Evolutionary conservation across 2,113 vertebrate genomes (phyloP).

Genomic region (Emydocephalus ijimae): DNA sequence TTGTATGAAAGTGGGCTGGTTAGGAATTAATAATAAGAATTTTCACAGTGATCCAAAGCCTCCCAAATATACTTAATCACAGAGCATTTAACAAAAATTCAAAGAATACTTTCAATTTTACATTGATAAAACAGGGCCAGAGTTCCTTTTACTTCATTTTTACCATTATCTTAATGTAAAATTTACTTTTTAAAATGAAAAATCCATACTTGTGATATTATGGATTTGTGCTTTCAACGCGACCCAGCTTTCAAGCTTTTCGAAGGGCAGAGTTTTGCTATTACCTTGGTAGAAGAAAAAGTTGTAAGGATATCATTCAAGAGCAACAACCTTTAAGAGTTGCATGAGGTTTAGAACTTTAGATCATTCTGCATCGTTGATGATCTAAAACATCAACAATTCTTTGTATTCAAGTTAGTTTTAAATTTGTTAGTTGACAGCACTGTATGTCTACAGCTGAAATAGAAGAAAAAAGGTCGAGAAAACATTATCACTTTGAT

Average conservation of each 20-base stretch:
- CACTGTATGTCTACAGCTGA: neutral
- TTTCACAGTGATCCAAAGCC: slow-evolving; percentile 32
- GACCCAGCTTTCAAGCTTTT: slow-evolving; percentile 67
- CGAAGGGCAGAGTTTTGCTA: slow-evolving; percentile 47
- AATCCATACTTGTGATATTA: slow-evolving; percentile 44
- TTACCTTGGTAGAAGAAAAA: slow-evolving; percentile 53
- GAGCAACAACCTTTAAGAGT: slow-evolving; percentile 25
- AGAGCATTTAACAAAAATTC: slow-evolving; percentile 23
- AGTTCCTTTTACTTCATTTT: slow-evolving; percentile 47
- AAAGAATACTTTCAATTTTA: slow-evolving; percentile 44
- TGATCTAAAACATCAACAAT: neutral
- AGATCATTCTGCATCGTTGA: slow-evolving; percentile 21
- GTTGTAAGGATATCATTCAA: slow-evolving; percentile 46
- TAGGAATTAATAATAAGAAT: slow-evolving; percentile 49
- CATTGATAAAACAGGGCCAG: slow-evolving; percentile 40
- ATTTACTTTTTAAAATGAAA: slow-evolving; percentile 64
- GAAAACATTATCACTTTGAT: neutral
- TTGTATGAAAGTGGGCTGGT: neutral
- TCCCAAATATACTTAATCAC: slow-evolving; percentile 39
- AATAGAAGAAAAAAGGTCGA: neutral
- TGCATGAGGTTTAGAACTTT: neutral
- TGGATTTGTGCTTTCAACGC: slow-evolving; percentile 61
- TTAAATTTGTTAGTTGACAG: neutral
- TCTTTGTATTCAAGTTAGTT: neutral
- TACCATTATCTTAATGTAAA: slow-evolving; percentile 54